Conservation (phyloP, 2,888 invertebrate species). For the Drosophila leonis region DNA sequence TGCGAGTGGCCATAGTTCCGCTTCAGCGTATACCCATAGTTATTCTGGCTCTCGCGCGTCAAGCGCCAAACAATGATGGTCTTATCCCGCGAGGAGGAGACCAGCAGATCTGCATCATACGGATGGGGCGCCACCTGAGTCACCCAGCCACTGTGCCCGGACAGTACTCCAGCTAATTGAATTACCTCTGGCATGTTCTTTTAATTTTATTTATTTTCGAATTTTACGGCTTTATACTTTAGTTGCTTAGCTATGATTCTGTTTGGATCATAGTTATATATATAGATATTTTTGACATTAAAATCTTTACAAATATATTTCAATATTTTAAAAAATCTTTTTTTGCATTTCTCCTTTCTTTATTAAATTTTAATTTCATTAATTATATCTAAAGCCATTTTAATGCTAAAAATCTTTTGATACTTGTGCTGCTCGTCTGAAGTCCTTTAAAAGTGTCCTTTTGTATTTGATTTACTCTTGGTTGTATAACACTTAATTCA, state of each 20-base stretch:
- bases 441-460: not conserved
- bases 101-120: slow-evolving; percentile 98
- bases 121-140: slow-evolving; percentile 99
- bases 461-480: not conserved
- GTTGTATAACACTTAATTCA: not conserved
- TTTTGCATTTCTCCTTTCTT: not conserved
- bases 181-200: slow-evolving; percentile 92
- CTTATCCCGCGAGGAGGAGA: slow-evolving; percentile 97
- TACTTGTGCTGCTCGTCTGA: too few species aligned
- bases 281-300: not conserved
- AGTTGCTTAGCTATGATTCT: not conserved
- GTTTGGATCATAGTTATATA: not conserved
- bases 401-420: too few species aligned
- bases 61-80: slow-evolving; percentile 98
- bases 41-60: slow-evolving; percentile 96
- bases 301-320: not conserved
- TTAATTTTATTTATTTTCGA: not conserved
- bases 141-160: slow-evolving; percentile 99
- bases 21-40: slow-evolving; percentile 97
- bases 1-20: slow-evolving; percentile 98
- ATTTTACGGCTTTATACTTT: not conserved
- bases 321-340: not conserved
- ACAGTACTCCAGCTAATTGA: slow-evolving; percentile 96
- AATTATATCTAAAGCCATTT: not conserved
- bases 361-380: not conserved